Evolutionary conservation across 1,140 invertebrate species (phyloP).

Genomic region (Parasteatoda tepidariorum): DNA sequence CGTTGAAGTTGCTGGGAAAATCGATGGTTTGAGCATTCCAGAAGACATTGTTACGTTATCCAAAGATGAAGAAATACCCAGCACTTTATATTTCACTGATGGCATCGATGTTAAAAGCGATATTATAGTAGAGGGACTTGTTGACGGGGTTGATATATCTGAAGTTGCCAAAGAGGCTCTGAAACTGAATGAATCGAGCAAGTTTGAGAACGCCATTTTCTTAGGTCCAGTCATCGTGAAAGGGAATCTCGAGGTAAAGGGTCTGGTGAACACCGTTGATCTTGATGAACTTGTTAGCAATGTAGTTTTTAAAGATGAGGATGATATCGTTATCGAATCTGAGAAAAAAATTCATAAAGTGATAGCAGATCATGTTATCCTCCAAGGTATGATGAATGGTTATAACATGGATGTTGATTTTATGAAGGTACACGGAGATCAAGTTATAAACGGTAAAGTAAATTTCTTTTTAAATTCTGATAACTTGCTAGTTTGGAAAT

Average conservation of each 20-base stretch:
- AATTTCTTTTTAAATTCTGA: background rate
- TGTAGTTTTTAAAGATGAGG: constrained; percentile 24
- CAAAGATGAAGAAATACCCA: constrained; percentile 22
- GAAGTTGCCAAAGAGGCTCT: constrained; percentile 25
- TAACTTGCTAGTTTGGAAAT: too few relatives aligned
- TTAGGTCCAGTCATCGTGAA: constrained; percentile 11
- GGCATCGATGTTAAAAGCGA: constrained; percentile 26
- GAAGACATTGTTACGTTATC: constrained; percentile 38
- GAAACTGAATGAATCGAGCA: constrained; percentile 8
- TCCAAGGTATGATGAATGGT: constrained; percentile 21
- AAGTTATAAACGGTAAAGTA: constrained; percentile 36
- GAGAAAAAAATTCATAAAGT: constrained; percentile 34
- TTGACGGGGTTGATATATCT: constrained; percentile 48
- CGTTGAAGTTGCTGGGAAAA: constrained; percentile 4
- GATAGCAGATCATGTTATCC: background rate
- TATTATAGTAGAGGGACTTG: constrained; percentile 16
- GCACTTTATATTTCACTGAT: constrained; percentile 7
- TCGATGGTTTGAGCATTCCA: constrained; percentile 29
- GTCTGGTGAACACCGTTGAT: constrained; percentile 30
- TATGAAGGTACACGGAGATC: constrained; percentile 34
- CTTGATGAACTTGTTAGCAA: constrained; percentile 24
- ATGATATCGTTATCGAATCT: background rate
- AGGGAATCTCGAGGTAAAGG: background rate
- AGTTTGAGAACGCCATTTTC: constrained; percentile 31
- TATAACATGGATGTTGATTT: constrained; percentile 27